Percentiles rank a stretch among this genome's conserved stretches.
Evolutionary conservation across 2,113 vertebrate species (phyloP).

Genomic region (Paramisgurnus dabryanus): DNA sequence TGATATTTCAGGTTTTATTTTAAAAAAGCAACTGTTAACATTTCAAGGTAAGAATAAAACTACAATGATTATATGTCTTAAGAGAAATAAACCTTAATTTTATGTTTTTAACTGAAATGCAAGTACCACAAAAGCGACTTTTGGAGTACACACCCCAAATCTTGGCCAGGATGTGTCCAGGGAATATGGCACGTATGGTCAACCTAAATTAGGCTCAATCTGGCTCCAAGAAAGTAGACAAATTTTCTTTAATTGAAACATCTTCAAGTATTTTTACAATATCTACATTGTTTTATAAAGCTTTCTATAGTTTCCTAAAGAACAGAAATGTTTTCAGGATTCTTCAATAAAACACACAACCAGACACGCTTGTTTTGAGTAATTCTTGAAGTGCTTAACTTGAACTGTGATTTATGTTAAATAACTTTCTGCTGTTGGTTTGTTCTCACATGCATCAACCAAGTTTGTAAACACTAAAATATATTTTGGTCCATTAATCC

Average conservation of each 20-base stretch:
- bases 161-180: too few species aligned
- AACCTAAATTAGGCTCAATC: not conserved
- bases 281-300: not conserved
- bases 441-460: not conserved
- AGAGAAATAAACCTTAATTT: too few species aligned
- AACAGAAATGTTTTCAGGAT: not conserved
- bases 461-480: not conserved
- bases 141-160: too few species aligned
- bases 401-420: not conserved
- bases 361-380: slow-evolving; percentile 38
- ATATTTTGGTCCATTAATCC: not conserved
- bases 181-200: too few species aligned
- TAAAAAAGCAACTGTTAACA: too few species aligned
- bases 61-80: too few species aligned
- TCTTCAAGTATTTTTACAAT: not conserved
- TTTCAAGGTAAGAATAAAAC: too few species aligned
- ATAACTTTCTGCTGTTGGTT: not conserved
- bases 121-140: too few species aligned
- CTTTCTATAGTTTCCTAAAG: not conserved
- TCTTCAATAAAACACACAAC: slow-evolving; percentile 45
- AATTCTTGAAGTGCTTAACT: not conserved
- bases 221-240: not conserved
- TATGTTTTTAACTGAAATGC: not conserved
- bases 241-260: not conserved
- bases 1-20: too few species aligned